Base-by-base conservation (phyloP, 2,888 invertebrate species). In the Dryomyza anilis region DNA sequence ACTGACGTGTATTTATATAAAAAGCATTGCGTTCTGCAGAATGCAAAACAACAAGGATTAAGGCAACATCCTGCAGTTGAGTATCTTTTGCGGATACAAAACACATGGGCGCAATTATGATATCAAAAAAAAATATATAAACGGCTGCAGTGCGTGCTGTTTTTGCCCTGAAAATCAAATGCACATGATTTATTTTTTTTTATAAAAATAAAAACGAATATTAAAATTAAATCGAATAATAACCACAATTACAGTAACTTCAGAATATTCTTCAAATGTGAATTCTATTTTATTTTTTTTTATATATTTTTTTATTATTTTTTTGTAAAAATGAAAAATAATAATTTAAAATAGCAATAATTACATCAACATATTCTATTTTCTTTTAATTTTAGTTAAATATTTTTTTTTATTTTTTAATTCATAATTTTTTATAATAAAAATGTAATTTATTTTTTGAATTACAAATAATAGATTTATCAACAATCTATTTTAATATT, bases 81-180 rank as follows among this genome's bases (percentile, higher is more conserved):
- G 58, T 14, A 19, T 29, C n/a, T 39, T 14, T 3, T 61, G 39
- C 57, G 30, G 55, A 59, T 65, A 73, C n/a, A n/a, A n/a, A n/a
- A n/a, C 70, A 71, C 69, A 72, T 75, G 70, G 72, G 70, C 71
- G 76, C 78, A 81, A 81, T 81, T 81, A 79, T 74, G 76, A 74
- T 76, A 78, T 78, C 77, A 78, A 74, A 74, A 50, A 74, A n/a
- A n/a, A n/a, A n/a, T n/a, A n/a, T n/a, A n/a, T n/a, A n/a, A n/a
- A 67, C 70, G 69, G 70, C 74, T 70, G 67, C 76, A 78, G 78
- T 48, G 10, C 16, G 27, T 5, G 16, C 25, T 25, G n/a, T 14
- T 12, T 25, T 52, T 12, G 14, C 5, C 12, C 12, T 48, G n/a
- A n/a, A n/a, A n/a, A n/a, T n/a, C n/a, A n/a, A n/a, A n/a, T n/a